A percentile compares a stretch with the other conserved stretches of the same genome.
phyloP scores from a whole-genome alignment of 2,113 vertebrate genomes.

The Elephantulus edwardii region DNA sequence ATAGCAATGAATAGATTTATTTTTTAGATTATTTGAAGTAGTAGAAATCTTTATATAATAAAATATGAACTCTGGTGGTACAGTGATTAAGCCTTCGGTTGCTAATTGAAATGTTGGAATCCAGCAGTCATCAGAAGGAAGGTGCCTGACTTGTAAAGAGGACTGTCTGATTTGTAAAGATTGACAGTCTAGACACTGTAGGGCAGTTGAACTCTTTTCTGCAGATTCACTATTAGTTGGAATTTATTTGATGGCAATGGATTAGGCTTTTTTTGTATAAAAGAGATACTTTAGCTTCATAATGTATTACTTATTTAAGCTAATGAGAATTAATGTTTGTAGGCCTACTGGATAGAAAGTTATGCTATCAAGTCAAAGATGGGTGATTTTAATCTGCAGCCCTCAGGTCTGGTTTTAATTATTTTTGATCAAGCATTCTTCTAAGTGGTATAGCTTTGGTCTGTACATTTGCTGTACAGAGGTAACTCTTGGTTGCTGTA shows the following conservation, averaged over 20 bases:
- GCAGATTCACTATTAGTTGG: not conserved
- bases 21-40: conserved; percentile 43
- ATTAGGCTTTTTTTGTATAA: not conserved
- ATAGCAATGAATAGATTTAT: not conserved
- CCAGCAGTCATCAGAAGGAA: not conserved
- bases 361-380: no score
- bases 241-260: not conserved
- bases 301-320: conserved; percentile 35
- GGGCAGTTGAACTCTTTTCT: not conserved
- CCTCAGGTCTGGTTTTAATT: no score
- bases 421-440: no score
- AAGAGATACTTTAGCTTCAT: conserved; percentile 3
- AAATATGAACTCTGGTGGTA: not conserved
- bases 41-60: not conserved
- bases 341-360: no score
- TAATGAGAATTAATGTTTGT: conserved; percentile 28
- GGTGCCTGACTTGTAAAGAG: no score
- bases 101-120: not conserved
- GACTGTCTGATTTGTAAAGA: not conserved
- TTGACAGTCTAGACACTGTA: not conserved
- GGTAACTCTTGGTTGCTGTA: no score
- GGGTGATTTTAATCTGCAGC: no score
- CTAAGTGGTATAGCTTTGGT: no score
- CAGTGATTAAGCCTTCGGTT: not conserved
- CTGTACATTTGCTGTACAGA: no score